Evolutionary conservation across 2,113 vertebrate species (phyloP), one percentile per base, ranked within the genome.

Genomic region (Chamaea fasciata): DNA sequence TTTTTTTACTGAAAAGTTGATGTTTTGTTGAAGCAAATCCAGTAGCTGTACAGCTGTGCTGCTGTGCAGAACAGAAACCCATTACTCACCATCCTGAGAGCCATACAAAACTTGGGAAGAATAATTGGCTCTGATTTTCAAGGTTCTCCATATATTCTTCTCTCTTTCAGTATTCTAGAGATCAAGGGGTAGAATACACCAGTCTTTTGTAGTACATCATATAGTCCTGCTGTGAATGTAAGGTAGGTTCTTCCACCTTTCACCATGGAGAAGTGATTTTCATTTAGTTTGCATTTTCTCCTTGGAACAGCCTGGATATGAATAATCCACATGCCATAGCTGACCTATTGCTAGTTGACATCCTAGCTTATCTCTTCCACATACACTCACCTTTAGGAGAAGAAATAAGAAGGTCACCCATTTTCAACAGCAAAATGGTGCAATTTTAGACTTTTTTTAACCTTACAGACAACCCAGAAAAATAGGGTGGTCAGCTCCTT

Each of bases 21-120:
- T 90, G 49, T 80, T 94, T 97, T 86, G 68, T 96, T 84, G 88
- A 95, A 97, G 89, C 50, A 42, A 39, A 92, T 93, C 95, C 96
- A 94, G 83, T 86, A 95, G 92, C 83, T 87, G 80, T 68, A 88
- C 91, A 92, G 95, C 86, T 94, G 96, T 74, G 78, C 80, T 87
- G 92, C 84, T 69, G 75, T 94, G 80, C 81, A 84, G 83, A 94
- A 87, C 53, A 87, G 83, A 53, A 89, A 97, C 35, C 71, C 78
- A 88, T 95, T 96, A 92, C 89, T 95, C 94, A 96, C 90, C 64
- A 91, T 53, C 80, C 46, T 83, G 53, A 91, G 77, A 95, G 79
- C 55, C 74, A 62, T n/a, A 69, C 57, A 88, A 76, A 92, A 77
- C 22, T 83, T 83, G 64, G 76, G 94, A 95, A 93, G 80, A 86